Conservation (phyloP, 2,113 vertebrate genomes). For the Benitochromis conjunctus region DNA sequence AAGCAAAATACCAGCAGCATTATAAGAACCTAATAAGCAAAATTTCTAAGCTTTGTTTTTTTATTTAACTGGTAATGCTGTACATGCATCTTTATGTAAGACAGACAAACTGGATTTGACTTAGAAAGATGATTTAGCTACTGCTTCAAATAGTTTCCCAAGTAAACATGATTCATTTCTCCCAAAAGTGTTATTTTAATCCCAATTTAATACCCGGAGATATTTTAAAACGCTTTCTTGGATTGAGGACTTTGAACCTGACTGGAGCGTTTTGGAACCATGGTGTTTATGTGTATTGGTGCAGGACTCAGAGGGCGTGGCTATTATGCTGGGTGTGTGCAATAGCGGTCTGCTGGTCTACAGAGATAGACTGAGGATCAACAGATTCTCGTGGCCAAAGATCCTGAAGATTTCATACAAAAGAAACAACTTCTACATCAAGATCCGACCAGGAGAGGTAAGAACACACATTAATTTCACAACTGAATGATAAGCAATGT, state of each 20-base stretch:
- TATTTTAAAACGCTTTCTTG: background rate
- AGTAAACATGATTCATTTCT: background rate
- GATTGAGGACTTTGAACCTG: background rate
- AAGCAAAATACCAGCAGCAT: rapidly evolving
- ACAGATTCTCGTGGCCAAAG: constrained; percentile 97
- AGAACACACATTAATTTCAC: background rate
- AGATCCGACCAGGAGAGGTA: constrained; percentile 96
- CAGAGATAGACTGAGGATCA: constrained; percentile 93
- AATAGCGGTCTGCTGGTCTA: constrained; percentile 94
- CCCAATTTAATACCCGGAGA: background rate
- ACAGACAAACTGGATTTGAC: background rate
- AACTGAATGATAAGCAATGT: rapidly evolving
- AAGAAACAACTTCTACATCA: constrained; percentile 98
- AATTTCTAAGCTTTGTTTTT: background rate
- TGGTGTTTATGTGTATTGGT: background rate
- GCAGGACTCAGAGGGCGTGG: constrained; percentile 94
- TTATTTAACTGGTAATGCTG: background rate
- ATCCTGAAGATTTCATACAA: constrained; percentile 99
- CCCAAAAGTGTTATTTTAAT: background rate
- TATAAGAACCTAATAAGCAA: background rate
- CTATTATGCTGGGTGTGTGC: constrained; percentile 96
- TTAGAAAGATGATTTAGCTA: background rate
- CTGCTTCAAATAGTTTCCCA: background rate
- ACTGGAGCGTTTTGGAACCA: background rate
- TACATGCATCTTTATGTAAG: background rate